A percentile compares a stretch with the other conserved stretches of the same genome.
These are phyloP conservation scores for Junco hyemalis DNA, from an alignment of 2,113 vertebrate genomes.

Conservation along the genomic window DNA sequence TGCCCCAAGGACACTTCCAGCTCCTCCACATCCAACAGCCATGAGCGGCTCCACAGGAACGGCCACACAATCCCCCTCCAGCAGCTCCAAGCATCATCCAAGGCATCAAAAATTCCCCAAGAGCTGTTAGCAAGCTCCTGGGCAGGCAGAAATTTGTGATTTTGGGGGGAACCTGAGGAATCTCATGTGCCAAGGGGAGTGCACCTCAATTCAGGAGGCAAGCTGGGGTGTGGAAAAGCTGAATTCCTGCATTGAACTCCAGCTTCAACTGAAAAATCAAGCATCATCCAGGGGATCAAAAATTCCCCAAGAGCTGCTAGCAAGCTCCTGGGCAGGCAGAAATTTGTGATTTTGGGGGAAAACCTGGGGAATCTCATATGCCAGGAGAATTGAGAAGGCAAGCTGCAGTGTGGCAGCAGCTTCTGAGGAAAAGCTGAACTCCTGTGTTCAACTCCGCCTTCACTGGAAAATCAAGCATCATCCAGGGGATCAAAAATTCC, in stretches of 20 bases:
- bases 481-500: background rate
- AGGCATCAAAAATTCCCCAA: background rate
- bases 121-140: background rate
- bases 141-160: too few species aligned
- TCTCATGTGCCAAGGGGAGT: too few species aligned
- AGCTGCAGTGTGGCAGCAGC: fast-evolving
- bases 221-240: too few species aligned
- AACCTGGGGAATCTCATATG: background rate
- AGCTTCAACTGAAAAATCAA: too few species aligned
- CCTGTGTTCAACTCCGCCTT: background rate
- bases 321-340: background rate
- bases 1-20: background rate
- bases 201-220: too few species aligned
- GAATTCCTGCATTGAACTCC: too few species aligned
- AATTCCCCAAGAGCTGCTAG: background rate
- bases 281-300: background rate
- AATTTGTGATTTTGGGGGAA: background rate
- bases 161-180: too few species aligned
- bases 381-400: background rate
- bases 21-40: fast-evolving
- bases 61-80: fast-evolving
- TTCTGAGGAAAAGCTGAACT: background rate
- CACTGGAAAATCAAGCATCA: too few species aligned
- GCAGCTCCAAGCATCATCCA: fast-evolving
- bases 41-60: fast-evolving